Conservation (phyloP, 2,888 invertebrate species). For the Limenitis camilla region DNA sequence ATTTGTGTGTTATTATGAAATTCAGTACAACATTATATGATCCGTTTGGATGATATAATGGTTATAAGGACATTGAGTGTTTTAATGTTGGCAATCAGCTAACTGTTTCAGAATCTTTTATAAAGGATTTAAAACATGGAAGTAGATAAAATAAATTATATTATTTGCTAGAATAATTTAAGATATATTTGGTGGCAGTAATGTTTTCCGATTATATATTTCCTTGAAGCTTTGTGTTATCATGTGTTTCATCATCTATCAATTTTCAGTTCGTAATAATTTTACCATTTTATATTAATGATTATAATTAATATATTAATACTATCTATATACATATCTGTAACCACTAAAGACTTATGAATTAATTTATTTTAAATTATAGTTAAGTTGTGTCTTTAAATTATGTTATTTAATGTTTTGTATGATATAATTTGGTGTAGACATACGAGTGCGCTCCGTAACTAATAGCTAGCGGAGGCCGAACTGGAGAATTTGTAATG, state of each 20-base stretch:
- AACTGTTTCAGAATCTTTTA: too few relatives aligned
- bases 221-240: constrained; percentile 60
- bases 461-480: constrained; percentile 5
- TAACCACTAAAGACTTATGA: constrained; percentile 7
- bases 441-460: constrained; percentile 7
- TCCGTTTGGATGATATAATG: too few relatives aligned
- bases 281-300: constrained; percentile 6
- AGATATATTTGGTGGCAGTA: constrained; percentile 60
- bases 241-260: constrained; percentile 44
- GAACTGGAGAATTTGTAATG: too few relatives aligned
- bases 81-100: too few relatives aligned
- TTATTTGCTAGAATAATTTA: constrained; percentile 51
- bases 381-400: constrained; percentile 8
- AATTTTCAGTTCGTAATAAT: constrained; percentile 29
- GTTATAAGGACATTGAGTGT: too few relatives aligned
- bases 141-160: constrained; percentile 26
- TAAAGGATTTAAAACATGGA: too few relatives aligned
- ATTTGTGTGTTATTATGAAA: too few relatives aligned
- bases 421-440: constrained; percentile 7
- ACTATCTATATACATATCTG: constrained; percentile 10
- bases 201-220: constrained; percentile 41
- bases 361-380: constrained; percentile 7
- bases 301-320: constrained; percentile 8
- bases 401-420: constrained; percentile 9
- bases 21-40: too few relatives aligned